Conservation (phyloP, 2,113 vertebrate species). For the Jacana jacana region DNA sequence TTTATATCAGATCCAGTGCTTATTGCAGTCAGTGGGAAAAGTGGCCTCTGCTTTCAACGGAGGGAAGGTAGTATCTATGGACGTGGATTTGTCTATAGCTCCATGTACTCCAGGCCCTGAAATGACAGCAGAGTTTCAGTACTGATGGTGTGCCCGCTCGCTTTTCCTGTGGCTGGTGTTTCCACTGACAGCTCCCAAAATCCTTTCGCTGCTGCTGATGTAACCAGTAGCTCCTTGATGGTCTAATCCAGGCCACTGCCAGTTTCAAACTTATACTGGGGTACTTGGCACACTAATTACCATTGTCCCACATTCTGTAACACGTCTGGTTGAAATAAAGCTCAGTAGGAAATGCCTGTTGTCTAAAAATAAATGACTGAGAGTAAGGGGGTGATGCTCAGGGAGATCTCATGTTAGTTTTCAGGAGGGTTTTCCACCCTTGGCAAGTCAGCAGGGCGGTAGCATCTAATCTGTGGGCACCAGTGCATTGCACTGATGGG, state of each 20-base stretch:
- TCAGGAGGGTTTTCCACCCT: not conserved
- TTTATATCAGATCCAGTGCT: not conserved
- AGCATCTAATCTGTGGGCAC: not conserved
- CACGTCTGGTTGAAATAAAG: not conserved
- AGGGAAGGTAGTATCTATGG: not conserved
- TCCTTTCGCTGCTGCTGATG: not conserved
- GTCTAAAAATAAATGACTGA: not conserved
- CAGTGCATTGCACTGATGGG: rapidly evolving
- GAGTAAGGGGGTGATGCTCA: not conserved
- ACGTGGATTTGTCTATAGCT: not conserved
- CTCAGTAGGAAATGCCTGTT: not conserved
- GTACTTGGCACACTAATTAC: not conserved
- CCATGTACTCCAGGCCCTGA: not conserved
- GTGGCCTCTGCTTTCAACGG: not conserved
- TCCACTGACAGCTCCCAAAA: not conserved
- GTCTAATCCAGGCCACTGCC: not conserved
- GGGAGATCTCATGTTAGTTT: not conserved
- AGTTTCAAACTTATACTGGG: not conserved
- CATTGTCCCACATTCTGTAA: not conserved
- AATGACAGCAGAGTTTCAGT: not conserved
- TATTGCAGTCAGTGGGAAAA: not conserved
- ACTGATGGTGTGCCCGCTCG: not conserved
- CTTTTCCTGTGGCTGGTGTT: not conserved
- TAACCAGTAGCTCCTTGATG: not conserved
- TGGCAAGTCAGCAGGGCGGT: not conserved